Base-by-base conservation (phyloP, 2,797 vertebrate genomes). In the Xiphorhynchus erythropygius region DNA sequence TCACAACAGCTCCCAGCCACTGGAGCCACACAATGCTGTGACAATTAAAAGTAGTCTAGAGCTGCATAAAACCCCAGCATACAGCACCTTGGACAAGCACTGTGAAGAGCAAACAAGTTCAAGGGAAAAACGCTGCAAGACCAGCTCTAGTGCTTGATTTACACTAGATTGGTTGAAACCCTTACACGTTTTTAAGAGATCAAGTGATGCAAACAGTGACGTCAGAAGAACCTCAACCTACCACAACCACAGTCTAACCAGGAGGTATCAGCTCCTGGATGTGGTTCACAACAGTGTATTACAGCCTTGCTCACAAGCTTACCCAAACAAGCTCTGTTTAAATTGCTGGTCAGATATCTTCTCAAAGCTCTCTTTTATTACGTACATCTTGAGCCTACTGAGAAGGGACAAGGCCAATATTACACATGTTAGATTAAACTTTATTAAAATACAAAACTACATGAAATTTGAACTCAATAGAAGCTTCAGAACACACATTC, bases 361-460 rank as follows among this genome's bases (percentile, higher is more conserved):
- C 39, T 37, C 30, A 69, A 62, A 76, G n/a, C 10, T 39, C 42
- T 67, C 0, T 39, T 59, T 71, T 49, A 47, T 41, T 69, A 25
- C 27, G 21, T 79, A 7, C 13, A 53, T 22, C n/a, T 80, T 35
- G 3, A 13, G 11, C 57, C 39, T 33, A 55, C 23, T 44, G 53
- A 62, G 71, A 74, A 44, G 1, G 49, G 12, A 74, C 10, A 81
- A 44, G 13, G 21, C 10, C 30, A 37, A 4, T 11, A 56, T 27
- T 19, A 32, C 2, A 35, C 3, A 68, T 13, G 13, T 83, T 68
- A 81, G 23, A 68, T 9, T 35, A 87, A 7, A 7, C 25, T 96
- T 96, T 94, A 97, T 96, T 97, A 28, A 78, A 71, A 95, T n/a
- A 92, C 2, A 84, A 19, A 83, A 37, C 9, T 50, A 41, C 7